Evolutionary conservation across 2,113 vertebrate genomes (phyloP).

Genomic region (Noctilio leporinus): DNA sequence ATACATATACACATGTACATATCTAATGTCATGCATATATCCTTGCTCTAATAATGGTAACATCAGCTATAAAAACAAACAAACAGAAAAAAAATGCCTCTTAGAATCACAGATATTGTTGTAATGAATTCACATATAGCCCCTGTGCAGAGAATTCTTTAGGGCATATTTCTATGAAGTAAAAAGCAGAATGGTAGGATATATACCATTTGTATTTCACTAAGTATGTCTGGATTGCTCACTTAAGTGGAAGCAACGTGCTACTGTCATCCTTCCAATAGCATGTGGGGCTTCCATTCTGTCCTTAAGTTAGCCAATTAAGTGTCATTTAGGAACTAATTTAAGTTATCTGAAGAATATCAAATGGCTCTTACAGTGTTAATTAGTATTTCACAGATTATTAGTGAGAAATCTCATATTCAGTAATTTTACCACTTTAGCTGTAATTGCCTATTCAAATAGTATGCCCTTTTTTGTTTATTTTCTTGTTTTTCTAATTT

Average conservation of each 20-base stretch:
- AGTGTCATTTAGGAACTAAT: neutral
- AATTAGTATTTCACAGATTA: neutral
- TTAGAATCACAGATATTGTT: neutral
- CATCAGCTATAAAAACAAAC: neutral
- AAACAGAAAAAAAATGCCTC: too few species aligned
- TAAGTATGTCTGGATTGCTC: neutral
- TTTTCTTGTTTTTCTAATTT: neutral
- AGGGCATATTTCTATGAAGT: neutral
- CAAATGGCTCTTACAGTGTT: neutral
- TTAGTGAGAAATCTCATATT: neutral
- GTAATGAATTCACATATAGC: neutral
- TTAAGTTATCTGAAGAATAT: neutral
- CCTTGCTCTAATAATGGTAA: neutral
- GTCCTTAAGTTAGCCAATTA: neutral
- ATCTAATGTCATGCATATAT: neutral
- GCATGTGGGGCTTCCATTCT: neutral
- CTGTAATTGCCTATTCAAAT: neutral
- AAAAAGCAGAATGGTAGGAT: neutral
- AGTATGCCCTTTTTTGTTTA: neutral
- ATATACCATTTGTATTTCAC: neutral
- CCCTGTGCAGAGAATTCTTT: neutral
- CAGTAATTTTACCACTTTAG: neutral
- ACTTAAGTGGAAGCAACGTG: neutral
- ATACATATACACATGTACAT: neutral
- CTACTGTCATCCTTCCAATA: neutral